phyloP scores from a whole-genome alignment of 2,797 vertebrate species.

The Mionectes olivaceus region DNA sequence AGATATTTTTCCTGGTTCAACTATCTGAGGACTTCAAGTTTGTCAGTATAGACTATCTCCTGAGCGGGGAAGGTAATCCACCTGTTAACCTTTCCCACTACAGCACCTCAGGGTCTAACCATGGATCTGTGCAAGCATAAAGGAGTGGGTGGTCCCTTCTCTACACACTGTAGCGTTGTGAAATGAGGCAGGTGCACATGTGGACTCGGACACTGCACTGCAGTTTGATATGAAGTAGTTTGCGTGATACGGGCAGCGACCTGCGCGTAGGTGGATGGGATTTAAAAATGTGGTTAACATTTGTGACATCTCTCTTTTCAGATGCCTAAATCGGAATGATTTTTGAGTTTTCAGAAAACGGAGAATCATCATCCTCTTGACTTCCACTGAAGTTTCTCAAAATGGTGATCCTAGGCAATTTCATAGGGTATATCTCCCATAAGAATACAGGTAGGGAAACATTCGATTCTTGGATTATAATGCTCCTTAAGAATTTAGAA shows the following conservation, averaged over 20 bases:
- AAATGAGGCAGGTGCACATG: background rate
- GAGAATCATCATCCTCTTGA: background rate
- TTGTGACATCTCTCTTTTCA: background rate
- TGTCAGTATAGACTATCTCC: background rate
- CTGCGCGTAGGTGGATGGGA: background rate
- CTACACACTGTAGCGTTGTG: background rate
- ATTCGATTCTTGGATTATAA: background rate
- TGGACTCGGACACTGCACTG: background rate
- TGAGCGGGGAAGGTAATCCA: background rate
- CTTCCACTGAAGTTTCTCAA: background rate
- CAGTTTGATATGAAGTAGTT: background rate
- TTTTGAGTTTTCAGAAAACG: background rate
- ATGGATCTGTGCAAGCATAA: background rate
- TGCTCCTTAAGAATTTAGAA: background rate
- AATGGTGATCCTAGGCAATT: background rate
- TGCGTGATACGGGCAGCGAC: background rate
- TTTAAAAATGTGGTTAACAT: background rate
- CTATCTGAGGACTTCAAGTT: background rate
- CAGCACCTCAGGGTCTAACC: background rate
- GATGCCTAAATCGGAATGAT: background rate
- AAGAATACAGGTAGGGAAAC: background rate
- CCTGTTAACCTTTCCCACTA: background rate
- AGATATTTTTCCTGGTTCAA: background rate
- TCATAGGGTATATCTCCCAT: background rate
- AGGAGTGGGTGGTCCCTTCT: background rate